A percentile compares a stretch with the other conserved stretches of the same genome.
phyloP scores from a whole-genome alignment of 1,140 invertebrate species.

The Augochlora pura region DNA sequence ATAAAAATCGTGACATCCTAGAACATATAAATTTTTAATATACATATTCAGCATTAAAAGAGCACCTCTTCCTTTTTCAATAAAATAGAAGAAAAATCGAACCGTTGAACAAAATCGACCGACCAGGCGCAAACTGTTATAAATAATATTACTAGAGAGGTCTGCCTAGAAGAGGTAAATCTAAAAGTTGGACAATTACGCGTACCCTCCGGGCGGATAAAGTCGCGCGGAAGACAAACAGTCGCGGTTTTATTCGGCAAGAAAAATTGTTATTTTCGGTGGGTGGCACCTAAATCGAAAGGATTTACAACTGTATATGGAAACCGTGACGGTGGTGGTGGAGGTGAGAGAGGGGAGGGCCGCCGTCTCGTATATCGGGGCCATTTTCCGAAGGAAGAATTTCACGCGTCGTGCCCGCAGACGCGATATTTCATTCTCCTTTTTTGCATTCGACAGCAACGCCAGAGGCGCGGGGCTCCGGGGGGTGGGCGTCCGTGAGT shows the following conservation, averaged over 20 bases:
- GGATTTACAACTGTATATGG: constrained; percentile 23
- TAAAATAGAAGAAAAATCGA: too few relatives aligned
- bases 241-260: constrained; percentile 2
- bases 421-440: constrained; percentile 58
- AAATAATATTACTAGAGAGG: too few relatives aligned
- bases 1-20: too few relatives aligned
- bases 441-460: constrained; percentile 60
- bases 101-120: too few relatives aligned
- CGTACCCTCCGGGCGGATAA: background rate
- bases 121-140: too few relatives aligned
- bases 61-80: too few relatives aligned
- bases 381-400: constrained; percentile 45
- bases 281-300: constrained; percentile 24
- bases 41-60: too few relatives aligned
- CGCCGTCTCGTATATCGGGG: constrained; percentile 30
- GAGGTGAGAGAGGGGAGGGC: too few relatives aligned
- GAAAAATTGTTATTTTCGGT: constrained; percentile 36
- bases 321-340: background rate
- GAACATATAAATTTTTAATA: too few relatives aligned
- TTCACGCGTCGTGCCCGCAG: constrained; percentile 46
- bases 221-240: background rate
- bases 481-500: background rate
- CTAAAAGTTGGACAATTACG: too few relatives aligned
- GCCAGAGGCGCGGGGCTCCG: constrained; percentile 15
- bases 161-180: too few relatives aligned